Base-by-base conservation (phyloP, 2,888 invertebrate genomes). In the Drosophila nigritarsus region DNA sequence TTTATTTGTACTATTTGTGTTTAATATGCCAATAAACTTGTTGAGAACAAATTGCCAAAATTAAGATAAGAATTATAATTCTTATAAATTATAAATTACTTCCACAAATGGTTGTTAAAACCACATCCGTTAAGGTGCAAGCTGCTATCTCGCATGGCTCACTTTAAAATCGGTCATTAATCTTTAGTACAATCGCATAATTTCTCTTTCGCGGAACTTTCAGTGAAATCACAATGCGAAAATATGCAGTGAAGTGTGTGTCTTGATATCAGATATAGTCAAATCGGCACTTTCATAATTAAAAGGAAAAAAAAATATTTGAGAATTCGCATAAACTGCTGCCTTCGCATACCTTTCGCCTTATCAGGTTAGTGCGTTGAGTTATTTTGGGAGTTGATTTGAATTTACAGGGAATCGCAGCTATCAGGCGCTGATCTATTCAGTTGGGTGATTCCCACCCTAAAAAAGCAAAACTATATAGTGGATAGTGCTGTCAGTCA, bases 201-300 rank as follows among this genome's bases (percentile, higher is more conserved):
- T 70, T 58, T 50, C 20, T 13, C 51, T 74, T 84, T 78, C 89
- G 9, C 45, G 68, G 86, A 83, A 83, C 30, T 53, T 51, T n/a
- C 32, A 55, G 72, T 81, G 74, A 89, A 87, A 75, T 89, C 85
- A 84, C 53, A 80, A 59, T 64, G 15, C 62, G 38, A 78, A 80
- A 75, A 83, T 80, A 71, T 71, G 45, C 87, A 78, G 78, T 78
- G 69, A 75, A 72, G 4, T 48, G 1, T n/a, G 9, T 40, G 40
- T 4, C 3, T 20, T 42, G 6, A 63, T 59, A 45, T 58, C 18
- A 56, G 55, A 53, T 69, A 65, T 60, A 42, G 34, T 30, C 32
- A n/a, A 40, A 9, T 0, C 51, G 66, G 67, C 40, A 82, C 67
- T 68, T 82, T 64, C 72, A 71, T 71, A 75, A 74, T 73, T 67